Evolutionary conservation across 2,113 vertebrate species (phyloP).

Genomic region (Phainopepla nitens): DNA sequence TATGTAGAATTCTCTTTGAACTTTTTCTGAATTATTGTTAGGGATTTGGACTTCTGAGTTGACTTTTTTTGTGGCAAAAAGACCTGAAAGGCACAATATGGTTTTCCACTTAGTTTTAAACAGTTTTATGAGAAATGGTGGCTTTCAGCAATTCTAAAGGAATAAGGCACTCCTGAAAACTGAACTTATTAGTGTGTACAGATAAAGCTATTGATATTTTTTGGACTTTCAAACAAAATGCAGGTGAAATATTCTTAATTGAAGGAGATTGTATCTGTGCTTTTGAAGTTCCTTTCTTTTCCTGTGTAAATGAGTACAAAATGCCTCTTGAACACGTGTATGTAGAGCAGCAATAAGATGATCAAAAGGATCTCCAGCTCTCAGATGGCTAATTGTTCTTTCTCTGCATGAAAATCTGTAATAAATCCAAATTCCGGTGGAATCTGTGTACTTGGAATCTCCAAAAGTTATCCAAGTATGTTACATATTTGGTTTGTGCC

Average conservation of each 20-base stretch:
- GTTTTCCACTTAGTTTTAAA: neutral
- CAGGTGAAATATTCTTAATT: neutral
- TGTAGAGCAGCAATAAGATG: neutral
- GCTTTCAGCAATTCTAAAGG: neutral
- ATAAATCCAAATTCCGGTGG: neutral
- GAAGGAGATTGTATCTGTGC: neutral
- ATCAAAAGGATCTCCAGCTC: neutral
- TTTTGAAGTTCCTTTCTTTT: neutral
- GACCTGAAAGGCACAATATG: neutral
- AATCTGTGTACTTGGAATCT: neutral
- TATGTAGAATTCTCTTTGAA: neutral
- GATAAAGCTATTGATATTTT: neutral
- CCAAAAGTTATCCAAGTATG: neutral
- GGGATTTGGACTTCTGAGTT: neutral
- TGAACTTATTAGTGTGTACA: neutral
- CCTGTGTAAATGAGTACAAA: neutral
- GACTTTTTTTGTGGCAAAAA: neutral
- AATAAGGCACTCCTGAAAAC: neutral
- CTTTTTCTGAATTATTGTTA: neutral
- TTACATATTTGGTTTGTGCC: neutral
- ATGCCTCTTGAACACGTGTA: neutral
- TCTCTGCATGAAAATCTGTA: neutral
- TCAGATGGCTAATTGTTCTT: neutral
- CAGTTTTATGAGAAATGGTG: neutral
- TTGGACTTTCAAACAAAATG: neutral